Conservation (phyloP, 2,888 invertebrate species). For the Mystacides longicornis region DNA sequence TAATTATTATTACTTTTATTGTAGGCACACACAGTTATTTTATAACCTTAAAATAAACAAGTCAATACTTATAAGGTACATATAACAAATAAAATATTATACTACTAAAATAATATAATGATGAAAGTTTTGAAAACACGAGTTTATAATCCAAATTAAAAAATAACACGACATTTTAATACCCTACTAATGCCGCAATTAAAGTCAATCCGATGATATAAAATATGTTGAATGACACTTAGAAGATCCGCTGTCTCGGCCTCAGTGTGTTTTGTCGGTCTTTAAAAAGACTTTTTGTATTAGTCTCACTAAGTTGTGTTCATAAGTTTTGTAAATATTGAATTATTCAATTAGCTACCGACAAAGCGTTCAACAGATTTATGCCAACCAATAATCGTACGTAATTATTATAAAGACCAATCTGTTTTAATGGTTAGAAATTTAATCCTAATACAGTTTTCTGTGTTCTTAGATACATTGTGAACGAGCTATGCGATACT, state of each 20-base stretch:
- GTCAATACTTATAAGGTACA: no score
- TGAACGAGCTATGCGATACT: no score
- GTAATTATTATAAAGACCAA: no score
- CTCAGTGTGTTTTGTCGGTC: neutral
- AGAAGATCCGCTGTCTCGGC: neutral
- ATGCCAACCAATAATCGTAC: no score
- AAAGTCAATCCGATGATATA: neutral
- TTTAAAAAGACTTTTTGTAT: neutral
- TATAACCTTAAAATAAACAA: no score
- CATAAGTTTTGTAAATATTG: neutral
- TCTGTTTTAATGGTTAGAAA: no score
- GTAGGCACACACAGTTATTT: no score
- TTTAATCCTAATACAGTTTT: no score
- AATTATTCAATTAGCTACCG: conserved; percentile 2
- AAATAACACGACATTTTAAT: neutral
- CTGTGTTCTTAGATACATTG: no score
- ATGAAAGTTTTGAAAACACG: neutral
- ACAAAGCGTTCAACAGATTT: neutral
- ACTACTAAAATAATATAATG: no score
- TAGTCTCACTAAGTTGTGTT: neutral
- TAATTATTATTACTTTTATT: no score
- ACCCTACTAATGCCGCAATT: neutral
- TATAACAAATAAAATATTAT: no score
- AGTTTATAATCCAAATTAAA: neutral
- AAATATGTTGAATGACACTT: neutral